Percentiles rank a stretch among this genome's conserved stretches.
Evolutionary conservation across 2,113 vertebrate genomes (phyloP).

Genomic region (Eulemur macaco): DNA sequence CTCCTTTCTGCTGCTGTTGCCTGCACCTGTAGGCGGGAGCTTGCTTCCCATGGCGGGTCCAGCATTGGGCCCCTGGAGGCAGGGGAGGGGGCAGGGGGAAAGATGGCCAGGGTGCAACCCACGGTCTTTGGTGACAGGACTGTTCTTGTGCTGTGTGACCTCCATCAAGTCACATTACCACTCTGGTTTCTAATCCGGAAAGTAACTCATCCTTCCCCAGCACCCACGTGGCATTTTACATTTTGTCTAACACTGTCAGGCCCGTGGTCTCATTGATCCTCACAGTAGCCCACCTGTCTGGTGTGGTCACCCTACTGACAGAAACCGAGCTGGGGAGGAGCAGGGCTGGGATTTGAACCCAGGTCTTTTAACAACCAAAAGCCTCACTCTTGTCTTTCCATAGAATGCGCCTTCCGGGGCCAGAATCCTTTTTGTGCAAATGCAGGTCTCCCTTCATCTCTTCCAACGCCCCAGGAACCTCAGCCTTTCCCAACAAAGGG

Average conservation of each 20-base stretch:
- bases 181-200: background rate
- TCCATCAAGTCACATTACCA: background rate
- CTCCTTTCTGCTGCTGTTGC: background rate
- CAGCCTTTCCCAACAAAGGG: background rate
- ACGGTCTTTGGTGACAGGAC: background rate
- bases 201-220: background rate
- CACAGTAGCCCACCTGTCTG: background rate
- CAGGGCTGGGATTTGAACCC: background rate
- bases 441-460: background rate
- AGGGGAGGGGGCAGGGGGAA: background rate
- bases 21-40: background rate
- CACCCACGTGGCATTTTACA: background rate
- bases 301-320: background rate
- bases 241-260: background rate
- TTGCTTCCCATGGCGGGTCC: background rate
- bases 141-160: background rate
- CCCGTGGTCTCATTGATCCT: background rate
- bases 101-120: background rate
- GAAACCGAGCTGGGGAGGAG: background rate
- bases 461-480: background rate
- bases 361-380: background rate
- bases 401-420: background rate
- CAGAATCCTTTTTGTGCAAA: background rate
- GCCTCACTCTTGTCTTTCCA: background rate
- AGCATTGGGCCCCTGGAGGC: background rate